phyloP scores from a whole-genome alignment of 2,113 vertebrate genomes.

The Cyanoderma ruficeps region DNA sequence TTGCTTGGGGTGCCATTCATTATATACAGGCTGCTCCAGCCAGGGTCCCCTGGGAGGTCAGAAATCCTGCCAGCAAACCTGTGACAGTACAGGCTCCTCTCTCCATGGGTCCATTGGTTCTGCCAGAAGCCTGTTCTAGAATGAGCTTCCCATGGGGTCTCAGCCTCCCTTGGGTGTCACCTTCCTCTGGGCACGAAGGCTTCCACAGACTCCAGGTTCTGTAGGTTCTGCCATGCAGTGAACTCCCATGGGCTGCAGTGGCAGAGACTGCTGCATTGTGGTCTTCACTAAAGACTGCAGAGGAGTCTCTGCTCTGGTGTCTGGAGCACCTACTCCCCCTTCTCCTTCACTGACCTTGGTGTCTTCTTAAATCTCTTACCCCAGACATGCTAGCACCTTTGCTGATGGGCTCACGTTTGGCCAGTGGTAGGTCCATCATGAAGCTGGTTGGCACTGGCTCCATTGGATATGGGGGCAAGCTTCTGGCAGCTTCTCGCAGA shows the following conservation, averaged over 20 bases:
- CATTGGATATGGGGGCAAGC: neutral
- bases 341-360: neutral
- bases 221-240: neutral
- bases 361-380: neutral
- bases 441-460: neutral
- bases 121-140: neutral
- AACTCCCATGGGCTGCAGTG: neutral
- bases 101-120: neutral
- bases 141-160: neutral
- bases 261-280: neutral
- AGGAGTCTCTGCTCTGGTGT: neutral
- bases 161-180: neutral
- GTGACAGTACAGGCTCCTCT: neutral
- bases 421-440: neutral
- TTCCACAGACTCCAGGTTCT: neutral
- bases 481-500: neutral
- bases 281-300: neutral
- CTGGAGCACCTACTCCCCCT: neutral
- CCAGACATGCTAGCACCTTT: neutral
- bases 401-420: neutral
- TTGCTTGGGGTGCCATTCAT: neutral
- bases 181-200: neutral
- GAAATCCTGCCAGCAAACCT: neutral
- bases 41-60: neutral
- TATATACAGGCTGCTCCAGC: neutral